Base-by-base conservation (phyloP, 2,113 vertebrate species). In the Xyliphius kryptos region DNA sequence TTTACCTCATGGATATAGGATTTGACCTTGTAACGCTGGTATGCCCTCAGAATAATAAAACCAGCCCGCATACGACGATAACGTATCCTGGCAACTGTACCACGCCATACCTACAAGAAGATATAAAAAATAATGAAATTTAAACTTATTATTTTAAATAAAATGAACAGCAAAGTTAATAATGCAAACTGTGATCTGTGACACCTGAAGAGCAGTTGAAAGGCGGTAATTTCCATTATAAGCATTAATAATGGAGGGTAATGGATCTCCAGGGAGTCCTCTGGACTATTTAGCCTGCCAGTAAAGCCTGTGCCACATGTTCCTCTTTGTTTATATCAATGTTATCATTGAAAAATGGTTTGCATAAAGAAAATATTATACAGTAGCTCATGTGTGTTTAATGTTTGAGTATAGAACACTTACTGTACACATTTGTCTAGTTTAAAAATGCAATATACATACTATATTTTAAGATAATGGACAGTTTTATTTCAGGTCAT, bases 1-100 rank as follows among this genome's bases (percentile, higher is more conserved):
- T 85, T 71, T 1, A 99, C 83, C 78, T 99, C 91, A 0, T 63
- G 81, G 79, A 99, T 86, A 83, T 99, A 95, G 0, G 93, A 85
- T 55, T 89, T 93, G 5, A 98, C 93, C 58, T 98, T 98, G 86
- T 93, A 91, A 75, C 81, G 89, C 5, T 94, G 83, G 75, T 99
- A 98, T 1, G 89, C 85, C 36, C 72, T 81, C 58, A 90, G 74
- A 61, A 99, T 94, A 1, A 79, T 78, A 40, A 91, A 83, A 0
- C 89, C 91, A 0, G 96, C 95, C 21, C 79, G 83, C 32, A 92
- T 94, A 44, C 89, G 90, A 68, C 88, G 89, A 70, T 94, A 99
- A 13, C 83, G 85, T 75, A 90, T 88, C 12, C 95, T 86, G 54
- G 95, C 95, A 50, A 97, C 59, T 0, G 95, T 90, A 47, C 95